A percentile compares a stretch with the other conserved stretches of the same genome.
Evolutionary conservation across 2,797 vertebrate species (phyloP).

Genomic region (Phyllotis vaccarum): DNA sequence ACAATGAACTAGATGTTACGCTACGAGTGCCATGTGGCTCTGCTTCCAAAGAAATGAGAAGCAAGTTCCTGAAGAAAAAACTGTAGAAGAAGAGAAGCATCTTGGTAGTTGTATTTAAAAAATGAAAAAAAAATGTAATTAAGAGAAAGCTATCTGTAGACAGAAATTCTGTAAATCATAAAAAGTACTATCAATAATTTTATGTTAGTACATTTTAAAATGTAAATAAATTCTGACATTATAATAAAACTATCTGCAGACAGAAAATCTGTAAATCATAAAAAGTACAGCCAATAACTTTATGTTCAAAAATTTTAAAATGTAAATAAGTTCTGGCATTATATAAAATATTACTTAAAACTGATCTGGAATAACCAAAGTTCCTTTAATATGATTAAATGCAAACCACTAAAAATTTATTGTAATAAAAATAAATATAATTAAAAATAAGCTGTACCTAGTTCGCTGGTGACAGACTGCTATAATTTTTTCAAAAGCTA

Average conservation of each 20-base stretch:
- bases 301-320: constrained; percentile 25
- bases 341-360: not conserved
- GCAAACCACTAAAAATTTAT: not conserved
- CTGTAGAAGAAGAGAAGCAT: not conserved
- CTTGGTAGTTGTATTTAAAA: constrained; percentile 24
- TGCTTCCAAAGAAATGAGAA: not conserved
- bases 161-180: constrained; percentile 24
- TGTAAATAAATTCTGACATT: not conserved
- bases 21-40: not conserved
- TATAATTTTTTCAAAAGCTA: not conserved
- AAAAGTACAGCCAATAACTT: not conserved
- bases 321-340: not conserved
- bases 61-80: constrained; percentile 21
- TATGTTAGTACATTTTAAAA: constrained; percentile 24
- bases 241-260: not conserved
- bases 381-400: not conserved
- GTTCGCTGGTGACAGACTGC: not conserved
- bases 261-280: constrained; percentile 23
- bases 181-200: not conserved
- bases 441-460: not conserved
- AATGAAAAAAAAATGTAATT: not conserved
- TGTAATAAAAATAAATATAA: not conserved
- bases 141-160: constrained; percentile 6
- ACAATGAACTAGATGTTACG: not conserved
- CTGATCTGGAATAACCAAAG: not conserved